Conservation (phyloP, 2,797 vertebrate species). For the Gymnoscopelus microlampas region DNA sequence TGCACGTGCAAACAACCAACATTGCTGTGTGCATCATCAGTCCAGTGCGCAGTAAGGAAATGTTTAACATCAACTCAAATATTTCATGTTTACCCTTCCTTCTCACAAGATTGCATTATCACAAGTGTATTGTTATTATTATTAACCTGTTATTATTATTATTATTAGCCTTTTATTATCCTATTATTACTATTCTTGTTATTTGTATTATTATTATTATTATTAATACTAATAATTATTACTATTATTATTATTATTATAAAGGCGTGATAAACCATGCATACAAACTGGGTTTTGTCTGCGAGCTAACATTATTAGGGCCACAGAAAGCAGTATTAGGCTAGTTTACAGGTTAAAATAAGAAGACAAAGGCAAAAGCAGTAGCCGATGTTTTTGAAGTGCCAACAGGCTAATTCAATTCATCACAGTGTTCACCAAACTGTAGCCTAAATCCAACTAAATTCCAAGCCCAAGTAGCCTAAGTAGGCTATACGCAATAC, state of each 20-base stretch:
- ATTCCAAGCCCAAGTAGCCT: neutral
- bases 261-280: neutral
- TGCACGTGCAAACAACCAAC: constrained; percentile 60
- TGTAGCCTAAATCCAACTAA: neutral
- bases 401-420: constrained; percentile 67
- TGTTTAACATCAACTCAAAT: constrained; percentile 13
- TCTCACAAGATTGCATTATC: neutral
- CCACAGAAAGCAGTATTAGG: constrained; percentile 25
- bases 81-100: constrained; percentile 13
- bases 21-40: constrained; percentile 42
- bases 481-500: neutral
- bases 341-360: constrained; percentile 33
- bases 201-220: too few relatives aligned
- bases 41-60: constrained; percentile 15
- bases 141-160: too few relatives aligned
- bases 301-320: constrained; percentile 28
- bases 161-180: too few relatives aligned
- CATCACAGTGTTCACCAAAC: neutral
- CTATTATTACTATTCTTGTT: too few relatives aligned
- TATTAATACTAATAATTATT: too few relatives aligned
- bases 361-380: constrained; percentile 31
- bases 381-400: constrained; percentile 34
- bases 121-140: too few relatives aligned
- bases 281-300: constrained; percentile 7
- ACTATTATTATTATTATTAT: too few relatives aligned